Percentiles rank a stretch among this genome's conserved stretches.
Evolutionary conservation across 2,113 vertebrate genomes (phyloP).

Genomic region (Recurvirostra avosetta): DNA sequence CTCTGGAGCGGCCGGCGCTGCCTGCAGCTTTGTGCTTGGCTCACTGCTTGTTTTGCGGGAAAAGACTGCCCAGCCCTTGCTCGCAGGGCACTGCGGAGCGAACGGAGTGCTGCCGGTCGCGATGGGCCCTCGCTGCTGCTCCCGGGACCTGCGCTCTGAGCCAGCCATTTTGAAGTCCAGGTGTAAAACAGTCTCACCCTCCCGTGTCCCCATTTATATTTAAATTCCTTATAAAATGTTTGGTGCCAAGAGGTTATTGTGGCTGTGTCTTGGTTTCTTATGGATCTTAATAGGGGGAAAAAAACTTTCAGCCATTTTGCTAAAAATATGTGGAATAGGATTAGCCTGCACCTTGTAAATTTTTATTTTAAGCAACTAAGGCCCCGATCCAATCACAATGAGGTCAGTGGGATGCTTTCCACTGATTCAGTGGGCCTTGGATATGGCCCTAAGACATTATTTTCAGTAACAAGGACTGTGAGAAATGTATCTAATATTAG

Average conservation of each 20-base stretch:
- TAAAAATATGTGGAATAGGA: slow-evolving; percentile 49
- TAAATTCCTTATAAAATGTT: not conserved
- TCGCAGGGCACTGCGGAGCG: not conserved
- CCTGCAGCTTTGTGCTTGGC: not conserved
- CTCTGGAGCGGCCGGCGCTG: not conserved
- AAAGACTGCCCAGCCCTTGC: not conserved
- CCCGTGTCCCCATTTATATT: not conserved
- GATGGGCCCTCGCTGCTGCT: not conserved
- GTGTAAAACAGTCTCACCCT: not conserved
- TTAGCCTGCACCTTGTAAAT: slow-evolving; percentile 55
- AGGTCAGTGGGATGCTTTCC: slow-evolving; percentile 62
- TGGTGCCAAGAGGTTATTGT: slow-evolving; percentile 13
- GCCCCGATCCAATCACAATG: slow-evolving; percentile 59
- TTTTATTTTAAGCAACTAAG: slow-evolving; percentile 57
- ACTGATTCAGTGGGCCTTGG: slow-evolving; percentile 55
- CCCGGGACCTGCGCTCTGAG: not conserved
- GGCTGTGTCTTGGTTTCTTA: not conserved
- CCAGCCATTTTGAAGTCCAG: not conserved
- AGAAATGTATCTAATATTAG: slow-evolving; percentile 61
- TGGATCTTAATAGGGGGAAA: not conserved
- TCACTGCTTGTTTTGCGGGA: not conserved
- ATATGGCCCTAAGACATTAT: slow-evolving; percentile 58
- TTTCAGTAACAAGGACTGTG: slow-evolving; percentile 56
- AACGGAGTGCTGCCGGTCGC: accelerated
- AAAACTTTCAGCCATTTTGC: not conserved